Conservation (phyloP, 2,888 invertebrate genomes). For the Brachyptera putata region DNA sequence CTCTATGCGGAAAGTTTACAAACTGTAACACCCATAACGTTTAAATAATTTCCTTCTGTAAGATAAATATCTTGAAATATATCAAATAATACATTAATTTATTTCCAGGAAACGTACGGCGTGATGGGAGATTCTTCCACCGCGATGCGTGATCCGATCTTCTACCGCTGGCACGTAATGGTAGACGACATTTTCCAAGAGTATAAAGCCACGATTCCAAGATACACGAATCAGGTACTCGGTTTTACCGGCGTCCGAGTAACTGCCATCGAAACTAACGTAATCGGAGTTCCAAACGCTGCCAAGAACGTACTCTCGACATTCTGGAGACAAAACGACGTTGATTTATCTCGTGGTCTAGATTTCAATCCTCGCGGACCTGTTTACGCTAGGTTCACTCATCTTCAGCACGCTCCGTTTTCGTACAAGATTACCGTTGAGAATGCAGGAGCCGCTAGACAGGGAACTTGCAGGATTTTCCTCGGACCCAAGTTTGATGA, state of each 20-base stretch:
- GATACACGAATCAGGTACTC: constrained; percentile 59
- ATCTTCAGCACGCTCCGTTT: constrained; percentile 40
- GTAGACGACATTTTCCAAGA: constrained; percentile 73
- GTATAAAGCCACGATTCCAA: constrained; percentile 64
- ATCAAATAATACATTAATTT: background rate
- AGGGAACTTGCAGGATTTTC: constrained; percentile 36
- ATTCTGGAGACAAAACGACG: constrained; percentile 41
- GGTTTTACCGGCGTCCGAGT: constrained; percentile 61
- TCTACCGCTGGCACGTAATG: constrained; percentile 81
- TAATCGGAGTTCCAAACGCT: background rate
- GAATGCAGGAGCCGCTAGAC: constrained; percentile 8
- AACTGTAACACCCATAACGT: too few species aligned
- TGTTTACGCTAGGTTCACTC: constrained; percentile 37
- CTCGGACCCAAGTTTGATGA: constrained; percentile 39
- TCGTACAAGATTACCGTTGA: constrained; percentile 34
- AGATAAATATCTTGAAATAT: too few species aligned
- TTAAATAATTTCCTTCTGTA: too few species aligned
- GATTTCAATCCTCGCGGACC: constrained; percentile 39
- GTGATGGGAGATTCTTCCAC: constrained; percentile 82
- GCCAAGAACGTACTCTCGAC: constrained; percentile 36
- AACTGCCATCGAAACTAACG: constrained; percentile 48
- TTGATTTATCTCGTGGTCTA: constrained; percentile 42
- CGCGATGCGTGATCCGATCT: constrained; percentile 82
- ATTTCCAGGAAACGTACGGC: constrained; percentile 65
- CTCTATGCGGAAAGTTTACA: too few species aligned